Evolutionary conservation across 2,888 invertebrate species (phyloP).

Genomic region (Acholoe squamosa): DNA sequence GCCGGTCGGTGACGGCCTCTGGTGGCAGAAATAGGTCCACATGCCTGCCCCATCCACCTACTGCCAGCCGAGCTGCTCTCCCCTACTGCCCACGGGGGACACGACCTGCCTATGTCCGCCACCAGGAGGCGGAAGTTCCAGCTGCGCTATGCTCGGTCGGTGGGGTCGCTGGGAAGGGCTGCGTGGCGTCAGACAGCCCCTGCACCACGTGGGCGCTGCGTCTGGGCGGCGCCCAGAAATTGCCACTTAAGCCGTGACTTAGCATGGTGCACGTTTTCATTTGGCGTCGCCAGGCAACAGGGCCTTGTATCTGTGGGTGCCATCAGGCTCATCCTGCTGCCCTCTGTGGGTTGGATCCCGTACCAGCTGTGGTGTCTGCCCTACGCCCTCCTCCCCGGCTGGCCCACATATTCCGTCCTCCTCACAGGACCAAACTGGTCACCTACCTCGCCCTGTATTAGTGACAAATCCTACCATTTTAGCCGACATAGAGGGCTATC

Average conservation of each 20-base stretch:
- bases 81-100: slow-evolving; percentile 9
- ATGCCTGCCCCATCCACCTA: not conserved
- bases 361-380: not conserved
- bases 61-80: slow-evolving; percentile 18
- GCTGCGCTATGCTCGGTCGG: slow-evolving; percentile 4
- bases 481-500: not conserved
- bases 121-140: not conserved
- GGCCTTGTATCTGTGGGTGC: slow-evolving; percentile 46
- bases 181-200: not conserved
- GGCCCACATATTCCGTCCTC: not conserved
- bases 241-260: slow-evolving; percentile 37
- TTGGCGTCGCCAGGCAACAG: slow-evolving; percentile 56
- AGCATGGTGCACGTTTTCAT: slow-evolving; percentile 54
- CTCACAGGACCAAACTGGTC: not conserved
- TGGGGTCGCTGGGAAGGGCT: no score
- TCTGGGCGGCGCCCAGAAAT: slow-evolving; percentile 25
- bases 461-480: not conserved
- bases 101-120: not conserved
- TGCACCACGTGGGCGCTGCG: not conserved
- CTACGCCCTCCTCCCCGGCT: not conserved
- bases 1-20: not conserved
- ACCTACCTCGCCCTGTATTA: not conserved
- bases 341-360: slow-evolving; percentile 45
- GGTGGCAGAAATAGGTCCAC: not conserved
- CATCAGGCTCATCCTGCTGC: slow-evolving; percentile 21